Base-by-base conservation (phyloP, 2,113 vertebrate species). In the Caracal caracal region DNA sequence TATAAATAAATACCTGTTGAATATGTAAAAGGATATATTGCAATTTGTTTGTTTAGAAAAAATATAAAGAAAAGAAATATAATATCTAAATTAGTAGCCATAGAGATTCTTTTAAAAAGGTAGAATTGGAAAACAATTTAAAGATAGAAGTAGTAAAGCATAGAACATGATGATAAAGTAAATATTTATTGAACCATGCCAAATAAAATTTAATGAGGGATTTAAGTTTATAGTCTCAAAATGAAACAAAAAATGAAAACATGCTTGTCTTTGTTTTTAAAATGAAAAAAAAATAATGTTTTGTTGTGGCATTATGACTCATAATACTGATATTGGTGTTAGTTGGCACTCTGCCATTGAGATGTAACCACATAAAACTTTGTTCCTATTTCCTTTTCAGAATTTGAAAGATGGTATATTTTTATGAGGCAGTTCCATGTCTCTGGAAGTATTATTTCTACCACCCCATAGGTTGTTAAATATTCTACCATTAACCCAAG, bases 91-190 rank as follows among this genome's bases (percentile, higher is more conserved):
- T 35, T 19, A 2, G 17, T 26, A 63, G 28, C 22, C 6, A 86
- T 37, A 80, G 10, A n/a, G 37, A 47, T 59, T 3, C 56, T 15
- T 43, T 28, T 70, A 35, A 78, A 35, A 66, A 37, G 2, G 11
- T 51, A 30, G 6, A 83, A 37, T 92, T 73, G 15, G 10, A n/a
- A 78, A 22, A 33, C 43, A 15, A 22, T 76, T 76, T 76, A 43
- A 24, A 47, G 13, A 1, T 10, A 16, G 10, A 86, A 40, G 1
- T 19, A 20, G 7, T 1, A 70, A 15, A 19, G 0, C 3, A 12
- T 85, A 6, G 24, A 79, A 61, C 4, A n/a, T 24, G 26, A 16
- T 33, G 17, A 65, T 76, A 75, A 40, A 76, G 63, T 82, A 35
- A 63, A 71, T 59, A 65, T 37, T 40, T 43, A n/a, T 28, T 65